These are phyloP conservation scores for Coregonus ussuriensis DNA, from an alignment of 2,797 vertebrate species.

Conservation along the genomic window DNA sequence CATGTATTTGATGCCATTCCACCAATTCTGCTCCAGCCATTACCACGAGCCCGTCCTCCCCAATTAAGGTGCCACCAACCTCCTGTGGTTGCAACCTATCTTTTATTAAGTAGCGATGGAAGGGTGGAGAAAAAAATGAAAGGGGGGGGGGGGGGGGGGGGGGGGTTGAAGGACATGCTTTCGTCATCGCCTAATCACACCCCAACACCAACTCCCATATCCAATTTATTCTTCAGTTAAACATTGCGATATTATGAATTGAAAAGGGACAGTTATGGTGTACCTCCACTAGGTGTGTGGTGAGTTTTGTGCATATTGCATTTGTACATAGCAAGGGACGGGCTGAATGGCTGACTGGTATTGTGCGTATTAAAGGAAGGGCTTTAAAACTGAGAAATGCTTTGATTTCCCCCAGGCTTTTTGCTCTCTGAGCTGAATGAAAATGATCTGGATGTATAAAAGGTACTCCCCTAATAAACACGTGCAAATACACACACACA, in stretches of 20 bases:
- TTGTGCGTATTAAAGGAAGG: constrained; percentile 70
- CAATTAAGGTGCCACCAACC: too few relatives aligned
- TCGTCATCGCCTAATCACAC: background rate
- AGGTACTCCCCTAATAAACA: constrained; percentile 38
- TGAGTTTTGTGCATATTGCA: constrained; percentile 46
- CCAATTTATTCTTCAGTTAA: background rate
- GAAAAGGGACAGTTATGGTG: constrained; percentile 32
- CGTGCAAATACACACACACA: constrained; percentile 10
- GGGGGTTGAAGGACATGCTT: background rate
- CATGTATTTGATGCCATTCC: too few relatives aligned
- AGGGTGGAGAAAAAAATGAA: background rate
- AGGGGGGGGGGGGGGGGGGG: background rate
- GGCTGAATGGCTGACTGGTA: constrained; percentile 63
- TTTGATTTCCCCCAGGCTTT: constrained; percentile 75
- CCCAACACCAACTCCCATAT: background rate
- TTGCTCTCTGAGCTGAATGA: constrained; percentile 68
- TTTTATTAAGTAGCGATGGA: background rate
- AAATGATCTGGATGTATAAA: constrained; percentile 61
- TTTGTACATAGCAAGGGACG: constrained; percentile 65
- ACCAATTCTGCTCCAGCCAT: too few relatives aligned
- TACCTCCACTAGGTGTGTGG: constrained; percentile 38
- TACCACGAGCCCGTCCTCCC: too few relatives aligned
- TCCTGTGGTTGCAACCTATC: too few relatives aligned
- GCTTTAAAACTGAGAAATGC: constrained; percentile 69
- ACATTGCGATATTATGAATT: constrained; percentile 6